A percentile compares a stretch with the other conserved stretches of the same genome.
Conservation (phyloP, 2,113 vertebrate genomes). For the Struthio camelus region DNA sequence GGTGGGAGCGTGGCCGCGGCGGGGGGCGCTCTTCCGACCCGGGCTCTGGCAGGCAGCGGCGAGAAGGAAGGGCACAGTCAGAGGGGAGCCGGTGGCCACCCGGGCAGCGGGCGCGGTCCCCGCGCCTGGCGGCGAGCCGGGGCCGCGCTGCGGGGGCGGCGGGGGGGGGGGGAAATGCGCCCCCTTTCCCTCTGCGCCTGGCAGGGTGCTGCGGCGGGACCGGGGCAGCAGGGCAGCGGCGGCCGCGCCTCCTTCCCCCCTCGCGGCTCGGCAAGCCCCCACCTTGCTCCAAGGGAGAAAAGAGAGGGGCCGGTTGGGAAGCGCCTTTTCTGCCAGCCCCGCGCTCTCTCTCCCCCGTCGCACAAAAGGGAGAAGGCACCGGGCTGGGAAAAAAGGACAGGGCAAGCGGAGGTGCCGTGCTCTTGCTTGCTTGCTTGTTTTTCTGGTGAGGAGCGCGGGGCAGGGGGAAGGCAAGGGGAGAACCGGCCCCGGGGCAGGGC, state of each 20-base stretch:
- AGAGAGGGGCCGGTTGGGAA: background rate
- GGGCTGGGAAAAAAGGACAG: background rate
- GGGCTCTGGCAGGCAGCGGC: constrained; percentile 73
- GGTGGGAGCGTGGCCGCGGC: constrained; percentile 77
- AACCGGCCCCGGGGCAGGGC: too few relatives aligned
- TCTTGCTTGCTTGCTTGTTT: background rate
- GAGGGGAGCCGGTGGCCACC: background rate
- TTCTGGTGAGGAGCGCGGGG: background rate
- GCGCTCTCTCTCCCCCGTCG: background rate
- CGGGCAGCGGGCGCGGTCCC: background rate
- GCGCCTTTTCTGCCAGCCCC: background rate
- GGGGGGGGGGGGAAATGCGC: too few relatives aligned
- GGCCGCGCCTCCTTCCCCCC: background rate
- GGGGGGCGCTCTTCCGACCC: constrained; percentile 90
- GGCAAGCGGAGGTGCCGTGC: background rate
- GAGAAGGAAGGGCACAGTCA: background rate
- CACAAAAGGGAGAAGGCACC: background rate
- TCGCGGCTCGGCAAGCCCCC: background rate
- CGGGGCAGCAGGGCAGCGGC: background rate
- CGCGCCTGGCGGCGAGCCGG: too few relatives aligned
- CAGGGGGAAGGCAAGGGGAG: background rate
- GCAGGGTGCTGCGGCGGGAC: background rate
- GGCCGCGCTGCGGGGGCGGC: too few relatives aligned
- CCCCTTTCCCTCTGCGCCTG: too few relatives aligned
- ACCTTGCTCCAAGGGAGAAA: background rate